Evolutionary conservation across 2,888 invertebrate species (phyloP).

Genomic region (Pocota personata): DNA sequence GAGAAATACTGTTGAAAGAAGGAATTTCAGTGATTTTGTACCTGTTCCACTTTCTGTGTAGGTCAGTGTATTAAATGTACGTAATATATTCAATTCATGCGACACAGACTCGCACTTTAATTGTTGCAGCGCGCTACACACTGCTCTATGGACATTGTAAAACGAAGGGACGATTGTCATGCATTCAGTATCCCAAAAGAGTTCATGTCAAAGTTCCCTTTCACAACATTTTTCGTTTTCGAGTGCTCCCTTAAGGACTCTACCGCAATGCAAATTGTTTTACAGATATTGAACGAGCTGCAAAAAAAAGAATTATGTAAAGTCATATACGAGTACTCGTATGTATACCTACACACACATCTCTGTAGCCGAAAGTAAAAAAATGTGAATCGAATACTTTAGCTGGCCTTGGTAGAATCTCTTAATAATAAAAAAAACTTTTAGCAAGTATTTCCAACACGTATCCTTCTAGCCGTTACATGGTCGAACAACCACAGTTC

Average conservation of each 20-base stretch:
- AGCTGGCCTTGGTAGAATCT: conserved; percentile 7
- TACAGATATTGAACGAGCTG: conserved; percentile 20
- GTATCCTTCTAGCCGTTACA: not conserved
- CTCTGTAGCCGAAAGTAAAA: not conserved
- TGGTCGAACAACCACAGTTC: not conserved
- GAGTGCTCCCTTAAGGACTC: not conserved
- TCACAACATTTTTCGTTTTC: conserved; percentile 10
- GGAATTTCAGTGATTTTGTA: no score
- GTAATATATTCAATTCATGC: no score
- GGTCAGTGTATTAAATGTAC: no score
- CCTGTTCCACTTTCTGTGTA: no score
- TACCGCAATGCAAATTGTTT: conserved; percentile 26
- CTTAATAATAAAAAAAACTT: conserved; percentile 26
- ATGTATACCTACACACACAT: not conserved
- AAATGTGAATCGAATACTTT: conserved; percentile 12
- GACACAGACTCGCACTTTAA: not conserved
- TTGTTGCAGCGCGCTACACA: not conserved
- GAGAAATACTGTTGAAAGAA: no score
- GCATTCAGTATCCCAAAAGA: not conserved
- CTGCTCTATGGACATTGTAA: not conserved
- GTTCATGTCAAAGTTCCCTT: conserved; percentile 2
- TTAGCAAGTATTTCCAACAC: conserved; percentile 19
- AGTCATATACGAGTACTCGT: not conserved
- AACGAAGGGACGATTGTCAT: not conserved
- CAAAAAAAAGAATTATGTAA: not conserved